Evolutionary conservation across 2,888 invertebrate species (phyloP).

Genomic region (Gymnoscelis rufifasciata): DNA sequence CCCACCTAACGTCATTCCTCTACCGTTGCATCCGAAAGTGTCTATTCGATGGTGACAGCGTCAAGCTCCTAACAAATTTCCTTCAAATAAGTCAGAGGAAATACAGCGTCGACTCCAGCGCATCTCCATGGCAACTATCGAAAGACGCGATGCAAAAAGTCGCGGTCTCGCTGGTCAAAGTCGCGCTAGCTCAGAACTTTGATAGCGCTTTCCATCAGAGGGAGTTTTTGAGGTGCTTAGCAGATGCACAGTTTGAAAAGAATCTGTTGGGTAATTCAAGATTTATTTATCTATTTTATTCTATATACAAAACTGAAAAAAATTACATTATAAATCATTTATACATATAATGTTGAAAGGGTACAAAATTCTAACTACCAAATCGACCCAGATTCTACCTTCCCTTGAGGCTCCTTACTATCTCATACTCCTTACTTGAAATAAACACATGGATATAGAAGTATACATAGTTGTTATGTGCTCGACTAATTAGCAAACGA

Average conservation of each 20-base stretch:
- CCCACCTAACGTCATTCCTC: constrained; percentile 79
- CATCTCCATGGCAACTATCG: constrained; percentile 54
- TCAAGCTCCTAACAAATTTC: constrained; percentile 53
- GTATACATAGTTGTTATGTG: no score
- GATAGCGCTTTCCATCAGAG: constrained; percentile 82
- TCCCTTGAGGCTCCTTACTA: no score
- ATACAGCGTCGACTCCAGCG: constrained; percentile 55
- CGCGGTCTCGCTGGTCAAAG: constrained; percentile 79
- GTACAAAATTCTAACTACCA: no score
- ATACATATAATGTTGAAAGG: no score
- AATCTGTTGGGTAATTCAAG: constrained; percentile 69
- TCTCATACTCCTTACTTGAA: no score
- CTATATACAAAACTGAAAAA: no score
- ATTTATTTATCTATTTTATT: background rate
- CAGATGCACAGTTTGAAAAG: constrained; percentile 76
- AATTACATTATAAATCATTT: no score
- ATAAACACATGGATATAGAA: no score
- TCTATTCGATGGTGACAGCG: constrained; percentile 66
- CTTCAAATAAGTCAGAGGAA: constrained; percentile 58
- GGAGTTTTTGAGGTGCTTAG: constrained; percentile 80
- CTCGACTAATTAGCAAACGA: no score
- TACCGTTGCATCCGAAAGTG: constrained; percentile 69
- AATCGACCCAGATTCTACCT: no score
- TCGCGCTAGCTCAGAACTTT: constrained; percentile 80
- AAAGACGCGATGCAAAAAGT: constrained; percentile 78